Evolutionary conservation across 2,888 invertebrate species (phyloP).

Genomic region (Diabrotica balteata): DNA sequence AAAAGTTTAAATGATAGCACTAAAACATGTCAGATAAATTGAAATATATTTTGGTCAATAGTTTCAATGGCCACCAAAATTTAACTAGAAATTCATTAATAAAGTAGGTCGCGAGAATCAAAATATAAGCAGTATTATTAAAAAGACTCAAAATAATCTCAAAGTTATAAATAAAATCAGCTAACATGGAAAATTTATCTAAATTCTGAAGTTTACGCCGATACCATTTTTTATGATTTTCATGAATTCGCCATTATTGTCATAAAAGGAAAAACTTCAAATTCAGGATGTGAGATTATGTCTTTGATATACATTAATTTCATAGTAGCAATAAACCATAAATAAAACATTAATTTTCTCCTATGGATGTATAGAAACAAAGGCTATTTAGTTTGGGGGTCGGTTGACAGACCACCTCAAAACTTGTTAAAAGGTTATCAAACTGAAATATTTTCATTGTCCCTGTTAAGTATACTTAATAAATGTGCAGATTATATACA

Average conservation of each 20-base stretch:
- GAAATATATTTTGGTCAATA: slow-evolving; percentile 1
- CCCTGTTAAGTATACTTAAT: not conserved
- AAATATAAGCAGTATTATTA: no score
- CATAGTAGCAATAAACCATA: no score
- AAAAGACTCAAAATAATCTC: no score
- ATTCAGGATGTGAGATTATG: no score
- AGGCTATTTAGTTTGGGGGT: slow-evolving; percentile 25
- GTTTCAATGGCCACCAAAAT: slow-evolving; percentile 11
- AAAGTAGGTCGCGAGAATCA: not conserved
- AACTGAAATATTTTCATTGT: slow-evolving; percentile 7
- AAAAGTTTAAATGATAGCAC: no score
- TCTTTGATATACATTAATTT: no score
- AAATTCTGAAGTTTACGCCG: not conserved
- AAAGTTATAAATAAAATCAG: no score
- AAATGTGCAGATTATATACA: not conserved
- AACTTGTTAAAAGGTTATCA: slow-evolving; percentile 19
- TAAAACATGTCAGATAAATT: no score
- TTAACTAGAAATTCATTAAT: not conserved
- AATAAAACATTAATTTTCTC: not conserved
- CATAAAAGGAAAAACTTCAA: not conserved
- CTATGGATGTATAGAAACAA: slow-evolving; percentile 15
- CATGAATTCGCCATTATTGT: slow-evolving; percentile 4
- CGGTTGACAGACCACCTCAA: slow-evolving; percentile 24
- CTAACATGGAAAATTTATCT: not conserved
- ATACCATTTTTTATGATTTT: not conserved